These are phyloP conservation scores for Phaedon cochleariae DNA, from an alignment of 2,888 invertebrate species.

Conservation along the genomic window DNA sequence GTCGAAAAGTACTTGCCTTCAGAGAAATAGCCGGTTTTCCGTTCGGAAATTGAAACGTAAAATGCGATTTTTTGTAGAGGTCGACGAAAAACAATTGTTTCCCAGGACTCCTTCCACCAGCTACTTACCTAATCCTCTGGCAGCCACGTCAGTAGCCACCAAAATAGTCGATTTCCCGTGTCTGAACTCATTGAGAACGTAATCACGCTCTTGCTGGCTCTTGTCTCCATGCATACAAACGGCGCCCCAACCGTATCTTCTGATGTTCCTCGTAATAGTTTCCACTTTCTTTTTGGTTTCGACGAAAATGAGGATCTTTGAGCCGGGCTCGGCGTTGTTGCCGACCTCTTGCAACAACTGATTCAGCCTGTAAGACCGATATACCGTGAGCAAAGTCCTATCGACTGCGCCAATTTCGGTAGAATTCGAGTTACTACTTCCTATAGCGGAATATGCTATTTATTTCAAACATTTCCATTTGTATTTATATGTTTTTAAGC, in stretches of 20 bases:
- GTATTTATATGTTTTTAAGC: no score
- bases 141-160: constrained; percentile 98
- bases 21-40: no score
- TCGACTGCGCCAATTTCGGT: neutral
- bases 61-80: no score
- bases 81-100: no score
- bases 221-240: constrained; percentile 96
- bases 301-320: constrained; percentile 95
- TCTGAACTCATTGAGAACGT: constrained; percentile 89
- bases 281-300: constrained; percentile 93
- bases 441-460: no score
- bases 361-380: constrained; percentile 68
- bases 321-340: constrained; percentile 79
- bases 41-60: no score
- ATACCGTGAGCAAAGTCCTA: neutral
- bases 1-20: no score
- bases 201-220: constrained; percentile 93
- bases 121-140: constrained; percentile 90
- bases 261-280: constrained; percentile 81
- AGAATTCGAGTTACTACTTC: neutral
- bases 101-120: neutral
- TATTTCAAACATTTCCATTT: no score
- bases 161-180: constrained; percentile 88
- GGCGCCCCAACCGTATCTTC: constrained; percentile 78
- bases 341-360: constrained; percentile 82